Evolutionary conservation across 2,888 invertebrate genomes (phyloP), one percentile per base, ranked within the genome.

Genomic region (Hoplodrina blanda): DNA sequence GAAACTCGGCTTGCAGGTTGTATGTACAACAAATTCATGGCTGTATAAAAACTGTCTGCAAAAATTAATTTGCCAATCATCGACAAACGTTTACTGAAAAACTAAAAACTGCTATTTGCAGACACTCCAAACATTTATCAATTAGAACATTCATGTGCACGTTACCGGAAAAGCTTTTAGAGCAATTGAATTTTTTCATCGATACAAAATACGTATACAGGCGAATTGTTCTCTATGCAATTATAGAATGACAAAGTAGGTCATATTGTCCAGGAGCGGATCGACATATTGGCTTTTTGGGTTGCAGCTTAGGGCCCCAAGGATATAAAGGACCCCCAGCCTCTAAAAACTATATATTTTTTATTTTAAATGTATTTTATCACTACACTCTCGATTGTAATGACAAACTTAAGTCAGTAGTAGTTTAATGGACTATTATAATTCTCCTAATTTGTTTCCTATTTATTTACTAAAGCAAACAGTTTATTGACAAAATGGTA

Each of bases 111-210:
- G 7, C 17, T 19, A 41, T 60, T 59, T 55, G 77, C 44, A 15
- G 5, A 15, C 33, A 50, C 30, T 44, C 62, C 4, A 49, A 37
- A 76, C 52, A 55, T 65, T n/a, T 41, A 20, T 11, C 49, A 54
- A 70, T 70, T 78, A 73, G 33, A 49, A 8, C 54, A 37, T 60
- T 76, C 57, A 54, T 49, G 57, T 65, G 49, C 44, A 70, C 55
- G 62, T 46, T 15, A 52, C 2, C 11, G 33, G 17, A 62, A 76
- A 73, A 62, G 57, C 84, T 82, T 84, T 83, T 30, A 82, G 62
- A 68, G 66, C 61, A 68, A 84, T 79, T 79, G 69, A 61, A 62
- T 69, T 44, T 63, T 60, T 55, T 60, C 4, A 69, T 71, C 81
- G 60, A 68, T 61, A 59, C 1, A 6, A 53, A 30, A 49, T 57